Evolutionary conservation across 2,888 invertebrate species (phyloP), one percentile per base, ranked within the genome.

Genomic region (Xanthorhoe spadicearia): DNA sequence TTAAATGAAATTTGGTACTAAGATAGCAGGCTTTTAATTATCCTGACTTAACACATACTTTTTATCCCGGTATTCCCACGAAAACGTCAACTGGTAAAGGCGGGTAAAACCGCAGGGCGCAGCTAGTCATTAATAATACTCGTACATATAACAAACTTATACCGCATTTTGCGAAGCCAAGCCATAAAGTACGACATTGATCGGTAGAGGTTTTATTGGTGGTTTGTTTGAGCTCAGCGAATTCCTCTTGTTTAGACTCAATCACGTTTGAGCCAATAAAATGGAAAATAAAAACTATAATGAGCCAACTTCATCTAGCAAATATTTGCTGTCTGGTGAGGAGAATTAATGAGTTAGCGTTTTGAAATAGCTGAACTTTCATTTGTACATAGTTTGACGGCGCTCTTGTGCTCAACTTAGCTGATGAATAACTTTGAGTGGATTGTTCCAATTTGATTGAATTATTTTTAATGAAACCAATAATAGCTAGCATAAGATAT

Each of bases 221-320:
- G 77, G 84, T 83, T 84, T 82, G 80, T 78, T 80, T 71, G 79
- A 79, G 73, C 75, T 79, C 80, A 78, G 80, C 82, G 78, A 81
- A 81, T 83, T 85, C 80, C 78, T 85, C 85, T 86, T 90, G 88
- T 88, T 89, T 86, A 86, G 83, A 84, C 86, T 86, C 89, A 88
- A 92, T 92, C 88, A 86, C 86, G 87, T 61, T 64, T 46, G 23
- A 64, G 43, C 61, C 54, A 64, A 68, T 89, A 88, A 88, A 90
- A 86, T 73, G 77, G 82, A 83, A 86, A 88, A 89, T 88, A 88
- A 89, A 88, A 89, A 84, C 85, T 81, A 81, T 88, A 89, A 89
- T 89, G 87, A 89, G 81, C 78, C 74, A 84, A 89, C 81, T 89
- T 85, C 81, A 83, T 87, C 82, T 83, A 77, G 80, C 83, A 87